Evolutionary conservation across 30 jellyfish, hydroid and myxozoan species (phyloP).

Genomic region (Phacellophora camtschatica): DNA sequence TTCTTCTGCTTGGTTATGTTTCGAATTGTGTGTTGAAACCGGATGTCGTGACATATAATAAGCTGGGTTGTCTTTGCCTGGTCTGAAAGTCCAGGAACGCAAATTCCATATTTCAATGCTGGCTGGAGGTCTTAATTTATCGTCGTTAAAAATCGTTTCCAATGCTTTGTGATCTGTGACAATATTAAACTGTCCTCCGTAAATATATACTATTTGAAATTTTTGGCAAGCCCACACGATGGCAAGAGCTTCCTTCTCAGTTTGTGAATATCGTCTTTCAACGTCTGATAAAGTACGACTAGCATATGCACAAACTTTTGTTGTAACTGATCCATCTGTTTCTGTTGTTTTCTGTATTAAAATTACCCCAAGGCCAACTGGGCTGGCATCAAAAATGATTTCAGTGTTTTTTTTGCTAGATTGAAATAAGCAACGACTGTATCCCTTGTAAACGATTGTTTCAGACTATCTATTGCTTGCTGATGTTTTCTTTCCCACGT

Average conservation of each 20-base stretch:
- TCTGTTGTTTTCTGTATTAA: not conserved
- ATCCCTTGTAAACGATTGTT: not conserved
- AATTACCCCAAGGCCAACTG: slow-evolving; percentile 28
- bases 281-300: slow-evolving; percentile 19
- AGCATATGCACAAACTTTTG: slow-evolving; percentile 11
- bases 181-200: slow-evolving; percentile 5
- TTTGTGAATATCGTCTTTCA: slow-evolving; percentile 28
- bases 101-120: slow-evolving; percentile 11
- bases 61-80: no score
- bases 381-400: slow-evolving; percentile 48
- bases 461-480: not conserved
- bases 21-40: no score
- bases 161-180: slow-evolving; percentile 29
- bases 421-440: slow-evolving; percentile 9
- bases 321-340: not conserved
- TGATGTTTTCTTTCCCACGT: slow-evolving; percentile 1
- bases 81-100: no score
- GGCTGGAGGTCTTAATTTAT: slow-evolving; percentile 2
- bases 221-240: slow-evolving; percentile 19
- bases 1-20: no score
- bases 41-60: no score
- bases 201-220: not conserved
- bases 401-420: slow-evolving; percentile 10
- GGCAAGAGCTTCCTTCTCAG: slow-evolving; percentile 43
- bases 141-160: not conserved